Conservation (phyloP, 2,113 vertebrate species). For the Sinosuthora webbiana region DNA sequence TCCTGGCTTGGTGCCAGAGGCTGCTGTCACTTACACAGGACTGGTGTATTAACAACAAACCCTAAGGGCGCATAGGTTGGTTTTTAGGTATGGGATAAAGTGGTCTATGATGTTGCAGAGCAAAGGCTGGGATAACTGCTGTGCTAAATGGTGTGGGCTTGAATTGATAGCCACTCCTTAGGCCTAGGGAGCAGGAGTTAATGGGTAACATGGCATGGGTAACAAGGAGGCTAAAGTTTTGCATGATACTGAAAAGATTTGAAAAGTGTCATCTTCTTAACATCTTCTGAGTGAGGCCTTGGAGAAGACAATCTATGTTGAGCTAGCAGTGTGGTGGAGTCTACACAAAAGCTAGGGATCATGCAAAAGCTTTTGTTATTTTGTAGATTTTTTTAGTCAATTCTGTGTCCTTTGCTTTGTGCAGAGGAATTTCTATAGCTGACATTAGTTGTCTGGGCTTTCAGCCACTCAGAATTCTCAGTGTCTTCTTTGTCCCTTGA, state of each 20-base stretch:
- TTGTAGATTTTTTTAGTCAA: background rate
- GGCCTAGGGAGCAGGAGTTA: background rate
- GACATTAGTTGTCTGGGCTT: background rate
- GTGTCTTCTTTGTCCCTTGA: background rate
- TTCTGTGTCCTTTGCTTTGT: background rate
- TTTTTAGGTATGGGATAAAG: background rate
- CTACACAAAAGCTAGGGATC: background rate
- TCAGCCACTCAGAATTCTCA: background rate
- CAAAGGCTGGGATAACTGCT: background rate
- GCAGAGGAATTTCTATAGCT: background rate
- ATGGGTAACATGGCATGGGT: background rate
- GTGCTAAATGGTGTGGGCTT: background rate
- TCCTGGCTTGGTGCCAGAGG: background rate
- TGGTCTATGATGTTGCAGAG: rapidly evolving
- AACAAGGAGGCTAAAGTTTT: background rate
- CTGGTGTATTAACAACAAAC: background rate
- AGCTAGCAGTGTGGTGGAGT: background rate
- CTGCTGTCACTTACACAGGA: background rate
- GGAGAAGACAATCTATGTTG: background rate
- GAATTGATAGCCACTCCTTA: background rate
- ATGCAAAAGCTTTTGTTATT: background rate
- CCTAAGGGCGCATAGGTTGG: rapidly evolving
- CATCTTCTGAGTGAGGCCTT: background rate
- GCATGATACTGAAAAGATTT: background rate
- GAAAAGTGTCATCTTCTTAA: background rate